Percentiles rank a stretch among this genome's conserved stretches.
phyloP scores from a whole-genome alignment of 1,140 invertebrate genomes.

The Ephestia elutella region DNA sequence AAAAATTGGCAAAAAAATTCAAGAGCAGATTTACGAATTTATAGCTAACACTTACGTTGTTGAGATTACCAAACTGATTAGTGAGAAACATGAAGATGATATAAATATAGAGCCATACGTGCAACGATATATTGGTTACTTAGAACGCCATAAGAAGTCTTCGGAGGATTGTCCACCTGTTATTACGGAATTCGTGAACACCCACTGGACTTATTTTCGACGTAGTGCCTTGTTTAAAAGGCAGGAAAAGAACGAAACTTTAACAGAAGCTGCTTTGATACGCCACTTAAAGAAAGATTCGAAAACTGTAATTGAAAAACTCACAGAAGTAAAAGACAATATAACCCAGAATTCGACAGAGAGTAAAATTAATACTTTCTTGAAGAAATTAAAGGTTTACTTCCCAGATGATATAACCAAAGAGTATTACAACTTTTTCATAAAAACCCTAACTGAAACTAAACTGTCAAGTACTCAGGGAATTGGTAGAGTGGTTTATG shows the following conservation, averaged over 20 bases:
- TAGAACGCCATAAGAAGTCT: slow-evolving; percentile 11
- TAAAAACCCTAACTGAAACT: slow-evolving; percentile 11
- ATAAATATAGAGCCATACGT: background rate
- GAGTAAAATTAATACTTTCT: slow-evolving; percentile 22
- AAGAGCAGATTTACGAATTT: background rate
- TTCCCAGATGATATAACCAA: slow-evolving; percentile 42
- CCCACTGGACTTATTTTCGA: slow-evolving; percentile 25
- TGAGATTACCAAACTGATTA: background rate
- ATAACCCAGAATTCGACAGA: slow-evolving; percentile 8
- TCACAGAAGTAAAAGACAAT: slow-evolving; percentile 17
- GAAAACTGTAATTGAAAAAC: slow-evolving; percentile 22
- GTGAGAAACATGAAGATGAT: background rate
- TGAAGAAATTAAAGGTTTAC: slow-evolving; percentile 47
- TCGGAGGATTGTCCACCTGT: slow-evolving; percentile 36
- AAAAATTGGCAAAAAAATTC: background rate
- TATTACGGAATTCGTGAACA: slow-evolving; percentile 30
- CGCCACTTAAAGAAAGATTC: slow-evolving; percentile 40
- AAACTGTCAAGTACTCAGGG: slow-evolving; percentile 9
- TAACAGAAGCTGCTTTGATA: slow-evolving; percentile 25
- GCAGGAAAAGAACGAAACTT: slow-evolving; percentile 9
- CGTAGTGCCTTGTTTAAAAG: slow-evolving; percentile 16
- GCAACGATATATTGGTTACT: background rate
- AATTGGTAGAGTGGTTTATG: slow-evolving; percentile 22
- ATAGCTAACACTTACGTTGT: background rate
- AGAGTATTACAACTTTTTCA: slow-evolving; percentile 30